Percentiles rank a stretch among this genome's conserved stretches.
Evolutionary conservation across 2,888 invertebrate genomes (phyloP).

Genomic region (Tethea ocularis): DNA sequence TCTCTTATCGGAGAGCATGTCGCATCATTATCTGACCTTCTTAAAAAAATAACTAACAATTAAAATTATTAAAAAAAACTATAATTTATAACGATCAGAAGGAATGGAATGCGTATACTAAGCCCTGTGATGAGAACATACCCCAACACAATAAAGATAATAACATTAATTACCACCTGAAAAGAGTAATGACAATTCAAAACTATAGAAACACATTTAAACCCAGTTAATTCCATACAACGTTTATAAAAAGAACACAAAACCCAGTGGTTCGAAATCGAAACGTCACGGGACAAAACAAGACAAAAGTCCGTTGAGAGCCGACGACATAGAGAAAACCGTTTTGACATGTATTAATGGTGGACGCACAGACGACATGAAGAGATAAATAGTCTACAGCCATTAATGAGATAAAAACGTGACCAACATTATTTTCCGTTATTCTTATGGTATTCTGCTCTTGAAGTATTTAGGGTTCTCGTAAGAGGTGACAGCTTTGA

Average conservation of each 20-base stretch:
- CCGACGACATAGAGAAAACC: slow-evolving; percentile 38
- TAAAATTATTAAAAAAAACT: no score
- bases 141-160: not conserved
- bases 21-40: no score
- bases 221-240: slow-evolving; percentile 22
- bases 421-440: slow-evolving; percentile 48
- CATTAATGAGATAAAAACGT: slow-evolving; percentile 79
- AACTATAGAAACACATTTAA: slow-evolving; percentile 25
- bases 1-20: no score
- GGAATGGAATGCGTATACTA: no score
- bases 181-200: slow-evolving; percentile 19
- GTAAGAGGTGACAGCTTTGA: not conserved
- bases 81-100: no score
- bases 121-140: not conserved
- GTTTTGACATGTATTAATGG: slow-evolving; percentile 76
- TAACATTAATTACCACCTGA: slow-evolving; percentile 1
- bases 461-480: slow-evolving; percentile 6
- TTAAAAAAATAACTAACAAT: no score
- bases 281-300: slow-evolving; percentile 50
- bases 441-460: slow-evolving; percentile 53
- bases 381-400: slow-evolving; percentile 68
- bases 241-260: slow-evolving; percentile 37
- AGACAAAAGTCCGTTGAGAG: slow-evolving; percentile 46
- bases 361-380: slow-evolving; percentile 55
- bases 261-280: slow-evolving; percentile 48